Evolutionary conservation across 2,797 vertebrate genomes (phyloP).

Genomic region (Tapera naevia): DNA sequence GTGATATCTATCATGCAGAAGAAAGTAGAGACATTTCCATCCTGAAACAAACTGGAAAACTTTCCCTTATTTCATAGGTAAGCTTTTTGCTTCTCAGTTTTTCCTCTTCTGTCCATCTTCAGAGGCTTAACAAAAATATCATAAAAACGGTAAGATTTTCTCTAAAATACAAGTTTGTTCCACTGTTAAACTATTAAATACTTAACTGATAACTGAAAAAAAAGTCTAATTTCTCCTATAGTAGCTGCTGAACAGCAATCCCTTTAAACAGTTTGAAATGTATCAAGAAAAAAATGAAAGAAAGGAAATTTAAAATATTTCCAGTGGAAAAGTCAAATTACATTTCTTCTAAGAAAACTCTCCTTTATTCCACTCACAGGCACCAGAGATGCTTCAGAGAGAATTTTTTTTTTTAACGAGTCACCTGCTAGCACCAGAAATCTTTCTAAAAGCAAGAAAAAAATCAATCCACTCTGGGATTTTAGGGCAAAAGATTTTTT

Average conservation of each 20-base stretch:
- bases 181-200: neutral
- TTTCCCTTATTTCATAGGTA: neutral
- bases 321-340: neutral
- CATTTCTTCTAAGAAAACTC: neutral
- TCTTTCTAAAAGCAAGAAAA: neutral
- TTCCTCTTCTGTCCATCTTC: neutral
- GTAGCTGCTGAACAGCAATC: neutral
- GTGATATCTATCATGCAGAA: neutral
- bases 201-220: neutral
- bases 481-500: neutral
- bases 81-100: neutral
- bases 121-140: neutral
- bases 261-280: neutral
- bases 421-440: neutral
- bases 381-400: neutral
- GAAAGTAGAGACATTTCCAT: neutral
- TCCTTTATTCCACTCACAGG: neutral
- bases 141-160: neutral
- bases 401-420: neutral
- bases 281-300: neutral
- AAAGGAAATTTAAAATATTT: neutral
- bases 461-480: neutral
- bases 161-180: neutral
- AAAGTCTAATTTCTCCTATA: neutral
- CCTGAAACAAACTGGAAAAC: neutral